phyloP scores from a whole-genome alignment of 2,113 vertebrate species.

The Ceyx cyanopectus region DNA sequence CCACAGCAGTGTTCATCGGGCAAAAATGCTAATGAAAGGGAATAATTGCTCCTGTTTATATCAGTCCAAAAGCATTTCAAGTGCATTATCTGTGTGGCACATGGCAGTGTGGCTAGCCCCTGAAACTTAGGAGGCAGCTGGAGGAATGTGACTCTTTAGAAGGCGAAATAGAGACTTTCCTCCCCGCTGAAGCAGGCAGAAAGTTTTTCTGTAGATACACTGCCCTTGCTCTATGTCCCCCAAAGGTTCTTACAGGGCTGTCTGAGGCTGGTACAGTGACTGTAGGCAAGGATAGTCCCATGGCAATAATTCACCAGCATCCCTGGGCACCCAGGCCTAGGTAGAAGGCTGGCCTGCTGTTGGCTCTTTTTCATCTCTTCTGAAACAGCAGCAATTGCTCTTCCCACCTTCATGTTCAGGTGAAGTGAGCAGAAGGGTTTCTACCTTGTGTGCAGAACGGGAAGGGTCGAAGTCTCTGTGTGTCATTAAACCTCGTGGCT shows the following conservation, averaged over 20 bases:
- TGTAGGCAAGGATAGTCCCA: not conserved
- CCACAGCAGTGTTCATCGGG: slow-evolving; percentile 65
- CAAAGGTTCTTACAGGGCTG: not conserved
- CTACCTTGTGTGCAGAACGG: not conserved
- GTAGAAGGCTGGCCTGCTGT: not conserved
- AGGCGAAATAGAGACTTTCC: not conserved
- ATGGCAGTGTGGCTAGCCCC: slow-evolving; percentile 52
- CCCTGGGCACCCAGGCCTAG: not conserved
- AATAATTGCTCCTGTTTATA: slow-evolving; percentile 75
- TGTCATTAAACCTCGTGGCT: rapidly evolving
- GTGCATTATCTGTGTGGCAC: slow-evolving; percentile 62
- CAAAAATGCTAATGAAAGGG: slow-evolving; percentile 74
- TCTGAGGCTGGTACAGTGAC: not conserved
- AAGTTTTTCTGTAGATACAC: not conserved
- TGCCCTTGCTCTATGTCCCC: rapidly evolving
- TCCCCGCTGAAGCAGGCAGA: not conserved
- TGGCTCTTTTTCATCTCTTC: not conserved
- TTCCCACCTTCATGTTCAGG: not conserved
- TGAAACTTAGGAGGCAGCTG: slow-evolving; percentile 15
- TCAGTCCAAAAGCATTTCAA: slow-evolving; percentile 59
- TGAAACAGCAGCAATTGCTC: not conserved
- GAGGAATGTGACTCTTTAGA: slow-evolving; percentile 41
- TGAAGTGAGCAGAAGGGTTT: not conserved
- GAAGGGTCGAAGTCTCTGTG: rapidly evolving
- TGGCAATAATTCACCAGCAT: not conserved